Conservation (phyloP, 2,113 vertebrate species). For the Orientallactaga bullata region DNA sequence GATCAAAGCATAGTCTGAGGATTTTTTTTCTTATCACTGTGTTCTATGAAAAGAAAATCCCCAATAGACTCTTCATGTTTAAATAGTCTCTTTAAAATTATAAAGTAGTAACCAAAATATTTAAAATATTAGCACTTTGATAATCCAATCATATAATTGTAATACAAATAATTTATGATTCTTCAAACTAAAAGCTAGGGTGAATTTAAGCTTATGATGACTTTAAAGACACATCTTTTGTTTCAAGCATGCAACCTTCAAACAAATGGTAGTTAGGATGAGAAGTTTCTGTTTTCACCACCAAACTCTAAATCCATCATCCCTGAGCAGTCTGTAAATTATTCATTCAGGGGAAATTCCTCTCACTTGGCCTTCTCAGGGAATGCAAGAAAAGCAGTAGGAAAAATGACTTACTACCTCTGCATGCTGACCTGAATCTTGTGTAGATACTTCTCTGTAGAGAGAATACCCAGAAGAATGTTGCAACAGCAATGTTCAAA, state of each 20-base stretch:
- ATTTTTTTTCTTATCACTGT: neutral
- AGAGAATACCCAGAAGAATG: neutral
- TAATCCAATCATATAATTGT: conserved; percentile 37
- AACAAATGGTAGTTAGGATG: conserved; percentile 55
- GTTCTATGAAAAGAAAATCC: conserved; percentile 16
- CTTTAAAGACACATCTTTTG: neutral
- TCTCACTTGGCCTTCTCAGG: conserved; percentile 34
- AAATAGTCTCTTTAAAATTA: conserved; percentile 7
- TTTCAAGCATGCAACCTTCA: neutral
- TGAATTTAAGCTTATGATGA: conserved; percentile 3
- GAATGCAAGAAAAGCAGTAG: conserved; percentile 75
- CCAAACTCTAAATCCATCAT: conserved; percentile 63
- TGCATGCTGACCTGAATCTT: conserved; percentile 20
- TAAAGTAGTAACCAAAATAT: conserved; percentile 58
- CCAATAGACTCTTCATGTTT: neutral
- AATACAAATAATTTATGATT: conserved; percentile 44
- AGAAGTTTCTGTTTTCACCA: conserved; percentile 40
- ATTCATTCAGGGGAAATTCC: conserved; percentile 66
- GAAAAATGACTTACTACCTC: conserved; percentile 69
- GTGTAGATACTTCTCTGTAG: neutral
- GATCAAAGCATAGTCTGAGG: conserved; percentile 41
- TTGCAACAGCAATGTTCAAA: neutral
- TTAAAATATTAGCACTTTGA: conserved; percentile 57
- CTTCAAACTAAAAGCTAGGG: conserved; percentile 35
- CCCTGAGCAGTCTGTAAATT: conserved; percentile 52